Percentiles rank a stretch among this genome's conserved stretches.
phyloP scores from a whole-genome alignment of 53 echinoderm and acorn worm genomes.

The Holothuria leucospilota region DNA sequence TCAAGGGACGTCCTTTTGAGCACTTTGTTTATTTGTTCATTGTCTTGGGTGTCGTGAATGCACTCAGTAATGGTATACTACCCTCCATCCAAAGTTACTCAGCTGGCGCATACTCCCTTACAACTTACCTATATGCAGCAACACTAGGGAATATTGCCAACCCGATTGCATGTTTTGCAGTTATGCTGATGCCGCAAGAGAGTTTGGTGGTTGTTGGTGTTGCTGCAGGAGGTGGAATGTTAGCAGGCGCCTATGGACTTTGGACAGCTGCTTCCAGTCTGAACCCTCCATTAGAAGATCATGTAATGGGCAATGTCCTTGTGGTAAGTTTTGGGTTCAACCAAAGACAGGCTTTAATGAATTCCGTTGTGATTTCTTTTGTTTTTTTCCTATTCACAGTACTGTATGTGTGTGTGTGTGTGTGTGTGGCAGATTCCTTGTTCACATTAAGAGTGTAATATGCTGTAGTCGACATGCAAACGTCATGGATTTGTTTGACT shows the following conservation, averaged over 20 bases:
- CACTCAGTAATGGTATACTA: constrained; percentile 83
- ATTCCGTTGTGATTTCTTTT: too few species aligned
- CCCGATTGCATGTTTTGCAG: constrained; percentile 81
- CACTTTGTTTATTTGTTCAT: constrained; percentile 62
- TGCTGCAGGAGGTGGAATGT: constrained; percentile 42
- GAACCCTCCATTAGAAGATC: constrained; percentile 76
- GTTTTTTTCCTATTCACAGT: too few species aligned
- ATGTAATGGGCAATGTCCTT: constrained; percentile 67
- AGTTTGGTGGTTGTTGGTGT: constrained; percentile 65
- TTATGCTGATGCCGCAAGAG: constrained; percentile 69
- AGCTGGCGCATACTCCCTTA: constrained; percentile 78
- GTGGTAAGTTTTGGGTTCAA: constrained; percentile 69
- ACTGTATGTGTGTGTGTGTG: too few species aligned
- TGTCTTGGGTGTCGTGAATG: constrained; percentile 80
- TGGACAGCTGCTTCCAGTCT: constrained; percentile 84
- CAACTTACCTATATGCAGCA: constrained; percentile 84
- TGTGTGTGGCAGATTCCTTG: too few species aligned
- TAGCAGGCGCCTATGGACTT: constrained; percentile 76
- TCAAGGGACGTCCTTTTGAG: constrained; percentile 12
- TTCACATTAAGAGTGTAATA: too few species aligned
- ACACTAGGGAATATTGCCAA: constrained; percentile 84
- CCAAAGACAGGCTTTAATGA: background rate
- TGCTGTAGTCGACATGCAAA: too few species aligned
- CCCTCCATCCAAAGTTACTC: constrained; percentile 95
- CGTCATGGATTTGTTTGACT: too few species aligned